Evolutionary conservation across 2,888 invertebrate species (phyloP).

Genomic region (Spicauda simplicius): DNA sequence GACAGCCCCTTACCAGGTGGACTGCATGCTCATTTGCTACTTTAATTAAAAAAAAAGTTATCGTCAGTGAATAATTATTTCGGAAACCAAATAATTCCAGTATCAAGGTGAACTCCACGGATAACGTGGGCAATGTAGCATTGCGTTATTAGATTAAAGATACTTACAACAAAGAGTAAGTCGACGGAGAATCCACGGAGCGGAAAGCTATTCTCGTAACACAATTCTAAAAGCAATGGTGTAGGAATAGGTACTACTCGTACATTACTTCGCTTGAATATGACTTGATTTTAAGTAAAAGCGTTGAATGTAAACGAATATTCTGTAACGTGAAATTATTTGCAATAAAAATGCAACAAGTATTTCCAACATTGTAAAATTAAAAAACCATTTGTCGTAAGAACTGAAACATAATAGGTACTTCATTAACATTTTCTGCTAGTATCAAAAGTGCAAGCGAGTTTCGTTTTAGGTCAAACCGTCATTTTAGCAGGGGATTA

Average conservation of each 20-base stretch:
- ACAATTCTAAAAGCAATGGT: conserved; percentile 20
- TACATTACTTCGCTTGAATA: conserved; percentile 13
- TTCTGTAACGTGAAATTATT: neutral
- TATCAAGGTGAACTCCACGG: neutral
- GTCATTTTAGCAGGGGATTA: neutral
- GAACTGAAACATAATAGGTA: conserved; percentile 11
- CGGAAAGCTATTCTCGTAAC: conserved; percentile 29
- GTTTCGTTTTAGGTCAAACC: conserved; percentile 18
- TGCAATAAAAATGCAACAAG: conserved; percentile 9
- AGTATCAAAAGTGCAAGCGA: conserved; percentile 11
- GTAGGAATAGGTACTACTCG: conserved; percentile 20
- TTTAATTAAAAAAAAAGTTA: too few relatives aligned
- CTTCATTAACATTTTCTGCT: conserved; percentile 28
- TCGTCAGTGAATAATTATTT: too few relatives aligned
- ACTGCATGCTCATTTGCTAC: too few relatives aligned
- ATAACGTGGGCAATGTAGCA: conserved; percentile 12
- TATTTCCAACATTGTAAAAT: neutral
- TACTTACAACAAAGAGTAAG: conserved; percentile 27
- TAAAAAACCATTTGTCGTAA: conserved; percentile 13
- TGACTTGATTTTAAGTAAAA: conserved; percentile 5
- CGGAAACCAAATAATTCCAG: too few relatives aligned
- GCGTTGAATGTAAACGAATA: neutral
- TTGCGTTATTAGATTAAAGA: conserved; percentile 17
- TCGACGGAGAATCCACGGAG: conserved; percentile 22
- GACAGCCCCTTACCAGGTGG: too few relatives aligned